Percentiles rank a stretch among this genome's conserved stretches.
Evolutionary conservation across 2,888 invertebrate species (phyloP).

Genomic region (Dendrolimus pini): DNA sequence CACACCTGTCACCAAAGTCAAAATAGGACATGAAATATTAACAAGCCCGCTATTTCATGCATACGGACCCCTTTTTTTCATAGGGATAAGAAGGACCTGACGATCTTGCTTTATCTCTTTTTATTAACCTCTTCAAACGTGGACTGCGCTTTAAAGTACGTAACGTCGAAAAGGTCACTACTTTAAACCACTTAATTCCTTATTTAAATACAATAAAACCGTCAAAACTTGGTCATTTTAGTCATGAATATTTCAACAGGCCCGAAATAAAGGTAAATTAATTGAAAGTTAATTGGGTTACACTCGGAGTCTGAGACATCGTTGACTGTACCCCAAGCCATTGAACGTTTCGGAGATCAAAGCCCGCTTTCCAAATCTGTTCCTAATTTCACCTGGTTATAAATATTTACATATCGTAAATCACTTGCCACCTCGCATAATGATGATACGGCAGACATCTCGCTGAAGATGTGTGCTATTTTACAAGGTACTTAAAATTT

Average conservation of each 20-base stretch:
- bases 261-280: slow-evolving; percentile 12
- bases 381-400: slow-evolving; percentile 29
- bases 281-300: slow-evolving; percentile 22
- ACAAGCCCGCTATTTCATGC: slow-evolving; percentile 23
- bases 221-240: no score
- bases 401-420: slow-evolving; percentile 50
- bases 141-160: no score
- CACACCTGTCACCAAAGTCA: slow-evolving; percentile 54
- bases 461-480: background rate
- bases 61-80: no score
- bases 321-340: no score
- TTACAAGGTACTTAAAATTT: slow-evolving; percentile 16
- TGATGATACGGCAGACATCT: background rate
- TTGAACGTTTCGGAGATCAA: background rate
- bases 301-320: no score
- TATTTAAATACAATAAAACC: slow-evolving; percentile 1
- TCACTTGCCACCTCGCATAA: slow-evolving; percentile 22
- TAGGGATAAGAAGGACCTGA: no score
- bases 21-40: slow-evolving; percentile 53
- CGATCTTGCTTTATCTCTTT: no score
- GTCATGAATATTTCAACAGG: no score
- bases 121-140: no score
- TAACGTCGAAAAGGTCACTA: no score
- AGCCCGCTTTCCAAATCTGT: background rate
- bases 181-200: no score